Evolutionary conservation across 2,797 vertebrate genomes (phyloP).

Genomic region (Thunnus albacares): DNA sequence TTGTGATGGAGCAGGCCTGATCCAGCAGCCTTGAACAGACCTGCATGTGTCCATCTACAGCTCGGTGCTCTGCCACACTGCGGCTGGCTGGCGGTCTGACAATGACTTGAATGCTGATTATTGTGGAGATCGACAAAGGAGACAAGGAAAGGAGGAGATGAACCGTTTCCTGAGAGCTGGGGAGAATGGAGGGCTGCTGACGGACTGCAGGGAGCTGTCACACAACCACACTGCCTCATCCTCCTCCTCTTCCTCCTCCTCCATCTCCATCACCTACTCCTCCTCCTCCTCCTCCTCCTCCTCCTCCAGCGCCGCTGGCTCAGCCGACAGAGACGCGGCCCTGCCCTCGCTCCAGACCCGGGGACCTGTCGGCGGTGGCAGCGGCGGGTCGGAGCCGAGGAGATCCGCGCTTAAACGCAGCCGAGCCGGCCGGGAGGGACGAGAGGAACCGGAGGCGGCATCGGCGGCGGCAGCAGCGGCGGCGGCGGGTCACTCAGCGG

Average conservation of each 20-base stretch:
- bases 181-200: slow-evolving; percentile 84
- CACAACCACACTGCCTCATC: slow-evolving; percentile 68
- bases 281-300: slow-evolving; percentile 86
- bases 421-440: slow-evolving; percentile 84
- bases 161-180: slow-evolving; percentile 88
- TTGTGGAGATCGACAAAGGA: slow-evolving; percentile 92
- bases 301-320: slow-evolving; percentile 83
- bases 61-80: slow-evolving; percentile 50
- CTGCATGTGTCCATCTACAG: slow-evolving; percentile 30
- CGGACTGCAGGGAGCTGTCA: slow-evolving; percentile 91
- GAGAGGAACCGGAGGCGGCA: slow-evolving; percentile 87
- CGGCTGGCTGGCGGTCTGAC: slow-evolving; percentile 79
- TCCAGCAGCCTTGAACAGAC: slow-evolving; percentile 32
- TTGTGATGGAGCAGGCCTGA: slow-evolving; percentile 35
- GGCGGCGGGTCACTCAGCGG: slow-evolving; percentile 45
- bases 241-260: slow-evolving; percentile 83
- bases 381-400: slow-evolving; percentile 90
- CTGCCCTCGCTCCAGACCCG: slow-evolving; percentile 83
- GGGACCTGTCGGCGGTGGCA: slow-evolving; percentile 84
- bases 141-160: slow-evolving; percentile 89
- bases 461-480: slow-evolving; percentile 53
- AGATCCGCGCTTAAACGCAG: slow-evolving; percentile 93
- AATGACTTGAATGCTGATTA: slow-evolving; percentile 95
- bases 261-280: slow-evolving; percentile 69
- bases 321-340: slow-evolving; percentile 78